Base-by-base conservation (phyloP, 2,797 vertebrate genomes). In the Saguinus oedipus region DNA sequence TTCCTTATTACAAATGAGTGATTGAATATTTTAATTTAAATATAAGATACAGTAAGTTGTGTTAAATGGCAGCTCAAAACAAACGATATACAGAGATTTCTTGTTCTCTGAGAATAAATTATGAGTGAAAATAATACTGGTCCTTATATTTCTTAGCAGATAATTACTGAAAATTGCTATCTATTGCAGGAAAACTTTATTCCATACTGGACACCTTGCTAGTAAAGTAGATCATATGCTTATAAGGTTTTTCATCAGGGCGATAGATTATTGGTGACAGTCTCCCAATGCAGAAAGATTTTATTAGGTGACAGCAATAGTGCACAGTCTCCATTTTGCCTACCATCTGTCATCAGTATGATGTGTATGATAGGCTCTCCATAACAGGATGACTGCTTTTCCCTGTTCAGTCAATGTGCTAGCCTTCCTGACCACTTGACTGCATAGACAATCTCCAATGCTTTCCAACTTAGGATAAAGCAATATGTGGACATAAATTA, bases 131-230 rank as follows among this genome's bases (percentile, higher is more conserved):
- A 93, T 98, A 97, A 93, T 64, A 94, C 33, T 44, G n/a, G 46
- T 90, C 85, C 85, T 61, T 96, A 87, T 97, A 91, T 96, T 94
- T 98, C 89, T 98, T 97, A 98, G 97, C 94, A 96, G 80, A 92
- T 94, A 96, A 86, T 97, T 80, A 91, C 96, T 96, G 92, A 97
- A 92, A 97, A 96, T 98, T 98, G 89, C 89, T 98, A 93, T 94
- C 82, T 98, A 76, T 95, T 97, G 95, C 57, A 85, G 91, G 91
- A 97, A 96, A 92, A 50, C 85, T 75, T 96, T 97, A 97, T 95
- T 96, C 91, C 5, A 92, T 78, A 57, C 96, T 97, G 94, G 96
- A 97, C 27, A 83, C 91, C 64, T 97, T 97, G 90, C 57, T 90
- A 75, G 83, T n/a, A 64, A 98, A 97, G 70, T 97, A 95, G 97